A percentile compares a stretch with the other conserved stretches of the same genome.
Evolutionary conservation across 2,113 vertebrate genomes (phyloP).

Genomic region (Buteo buteo): DNA sequence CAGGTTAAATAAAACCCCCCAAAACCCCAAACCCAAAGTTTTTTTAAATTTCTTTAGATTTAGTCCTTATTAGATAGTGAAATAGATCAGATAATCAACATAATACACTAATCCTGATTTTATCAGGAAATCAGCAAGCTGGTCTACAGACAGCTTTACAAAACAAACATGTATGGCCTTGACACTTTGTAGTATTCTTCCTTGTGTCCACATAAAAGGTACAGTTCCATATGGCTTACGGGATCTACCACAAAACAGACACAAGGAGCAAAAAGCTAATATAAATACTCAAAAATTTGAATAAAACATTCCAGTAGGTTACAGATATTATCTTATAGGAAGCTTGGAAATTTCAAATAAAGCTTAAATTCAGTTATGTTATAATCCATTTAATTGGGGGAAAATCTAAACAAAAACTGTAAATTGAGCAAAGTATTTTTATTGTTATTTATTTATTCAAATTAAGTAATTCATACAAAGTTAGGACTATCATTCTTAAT

Average conservation of each 20-base stretch:
- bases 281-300: background rate
- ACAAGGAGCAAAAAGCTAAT: background rate
- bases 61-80: background rate
- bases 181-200: background rate
- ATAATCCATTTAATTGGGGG: background rate
- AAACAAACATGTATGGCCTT: background rate
- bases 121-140: background rate
- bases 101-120: background rate
- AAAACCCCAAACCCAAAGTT: background rate
- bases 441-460: background rate
- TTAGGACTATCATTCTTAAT: background rate
- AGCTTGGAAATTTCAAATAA: background rate
- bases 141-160: background rate
- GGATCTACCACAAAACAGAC: background rate
- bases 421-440: background rate
- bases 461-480: background rate
- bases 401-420: background rate
- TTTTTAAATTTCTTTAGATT: background rate
- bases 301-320: background rate
- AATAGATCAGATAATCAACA: background rate
- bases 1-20: background rate
- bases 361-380: background rate
- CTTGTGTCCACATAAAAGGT: background rate
- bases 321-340: background rate
- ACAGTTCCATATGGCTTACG: background rate